These are phyloP conservation scores for Columbina picui DNA, from an alignment of 2,113 vertebrate genomes.

Conservation along the genomic window DNA sequence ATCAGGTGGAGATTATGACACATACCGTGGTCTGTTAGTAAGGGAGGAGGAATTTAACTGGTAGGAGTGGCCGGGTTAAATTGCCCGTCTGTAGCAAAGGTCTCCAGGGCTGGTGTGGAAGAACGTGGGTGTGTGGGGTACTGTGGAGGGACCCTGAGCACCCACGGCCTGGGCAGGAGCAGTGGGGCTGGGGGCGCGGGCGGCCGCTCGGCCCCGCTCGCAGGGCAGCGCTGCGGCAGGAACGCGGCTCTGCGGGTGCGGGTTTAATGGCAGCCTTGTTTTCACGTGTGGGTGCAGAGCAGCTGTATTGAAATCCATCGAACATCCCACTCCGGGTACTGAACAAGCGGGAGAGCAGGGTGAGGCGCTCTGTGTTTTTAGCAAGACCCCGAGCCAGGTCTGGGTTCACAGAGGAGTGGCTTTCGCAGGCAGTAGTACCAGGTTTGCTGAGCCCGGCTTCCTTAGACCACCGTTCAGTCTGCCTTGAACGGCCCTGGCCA, in stretches of 20 bases:
- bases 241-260: too few relatives aligned
- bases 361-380: neutral
- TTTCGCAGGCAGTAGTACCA: neutral
- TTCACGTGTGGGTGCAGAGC: neutral
- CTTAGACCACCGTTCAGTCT: rapidly evolving
- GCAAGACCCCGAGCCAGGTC: neutral
- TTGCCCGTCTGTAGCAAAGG: neutral
- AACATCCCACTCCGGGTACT: neutral
- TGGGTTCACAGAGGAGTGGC: neutral
- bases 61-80: neutral
- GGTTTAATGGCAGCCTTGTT: too few relatives aligned
- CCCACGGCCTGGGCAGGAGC: neutral
- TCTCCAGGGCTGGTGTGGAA: neutral
- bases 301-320: neutral
- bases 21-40: neutral
- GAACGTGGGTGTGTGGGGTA: neutral
- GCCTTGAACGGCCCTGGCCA: too few relatives aligned
- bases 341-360: neutral
- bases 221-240: neutral
- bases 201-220: neutral
- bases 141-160: too few relatives aligned
- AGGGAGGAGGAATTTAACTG: neutral
- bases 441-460: neutral
- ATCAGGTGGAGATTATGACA: neutral
- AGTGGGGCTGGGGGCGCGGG: neutral